phyloP scores from a whole-genome alignment of 2,113 vertebrate species.

The Geococcyx californianus region DNA sequence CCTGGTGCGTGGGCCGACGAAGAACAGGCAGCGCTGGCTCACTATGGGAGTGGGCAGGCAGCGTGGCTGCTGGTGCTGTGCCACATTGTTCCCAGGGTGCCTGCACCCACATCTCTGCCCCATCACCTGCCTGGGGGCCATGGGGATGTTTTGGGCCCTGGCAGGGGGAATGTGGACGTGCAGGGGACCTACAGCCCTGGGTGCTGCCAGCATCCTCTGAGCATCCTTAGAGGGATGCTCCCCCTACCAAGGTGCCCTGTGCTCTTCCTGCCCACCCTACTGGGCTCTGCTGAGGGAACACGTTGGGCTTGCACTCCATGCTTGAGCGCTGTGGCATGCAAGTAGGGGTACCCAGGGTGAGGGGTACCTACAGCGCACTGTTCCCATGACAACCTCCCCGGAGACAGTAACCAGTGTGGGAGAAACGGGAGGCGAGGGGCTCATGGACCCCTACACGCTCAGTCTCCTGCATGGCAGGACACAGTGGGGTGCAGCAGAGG shows the following conservation, averaged over 20 bases:
- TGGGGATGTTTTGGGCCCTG: rapidly evolving
- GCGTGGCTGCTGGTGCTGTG: neutral
- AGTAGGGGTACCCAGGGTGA: neutral
- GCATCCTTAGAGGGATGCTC: rapidly evolving
- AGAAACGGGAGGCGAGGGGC: neutral
- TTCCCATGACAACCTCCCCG: slow-evolving; percentile 62
- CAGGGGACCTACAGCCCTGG: rapidly evolving
- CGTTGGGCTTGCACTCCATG: rapidly evolving
- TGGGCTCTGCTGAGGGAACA: neutral
- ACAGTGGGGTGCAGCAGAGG: rapidly evolving
- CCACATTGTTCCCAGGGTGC: rapidly evolving
- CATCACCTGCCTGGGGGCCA: rapidly evolving
- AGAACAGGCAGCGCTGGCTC: slow-evolving; percentile 37
- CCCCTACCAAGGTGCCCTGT: rapidly evolving
- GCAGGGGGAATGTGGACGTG: rapidly evolving
- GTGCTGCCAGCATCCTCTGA: rapidly evolving
- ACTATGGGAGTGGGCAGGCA: slow-evolving; percentile 16
- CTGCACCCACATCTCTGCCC: neutral
- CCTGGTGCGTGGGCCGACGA: neutral
- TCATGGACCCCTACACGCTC: neutral
- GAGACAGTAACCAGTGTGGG: neutral
- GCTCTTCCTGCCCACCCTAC: neutral
- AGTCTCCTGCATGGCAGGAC: neutral
- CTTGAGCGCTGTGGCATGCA: neutral
- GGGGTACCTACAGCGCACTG: neutral